phyloP scores from a whole-genome alignment of 1,140 invertebrate species.

The Micrasema minimum region DNA sequence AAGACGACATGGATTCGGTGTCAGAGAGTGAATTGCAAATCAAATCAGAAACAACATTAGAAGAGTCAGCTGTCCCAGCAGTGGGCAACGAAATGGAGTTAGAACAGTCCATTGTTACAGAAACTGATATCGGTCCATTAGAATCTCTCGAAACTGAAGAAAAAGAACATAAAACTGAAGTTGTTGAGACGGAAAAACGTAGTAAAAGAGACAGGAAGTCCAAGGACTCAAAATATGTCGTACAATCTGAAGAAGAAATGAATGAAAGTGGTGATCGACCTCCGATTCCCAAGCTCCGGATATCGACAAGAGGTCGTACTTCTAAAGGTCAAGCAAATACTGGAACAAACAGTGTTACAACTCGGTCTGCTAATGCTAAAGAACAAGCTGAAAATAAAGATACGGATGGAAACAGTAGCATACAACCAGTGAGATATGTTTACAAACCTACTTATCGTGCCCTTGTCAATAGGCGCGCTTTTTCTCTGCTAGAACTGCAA shows the following conservation, averaged over 20 bases:
- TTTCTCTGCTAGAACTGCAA: slow-evolving; percentile 61
- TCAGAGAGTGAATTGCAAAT: slow-evolving; percentile 43
- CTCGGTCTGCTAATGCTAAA: slow-evolving; percentile 28
- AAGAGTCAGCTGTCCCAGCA: slow-evolving; percentile 64
- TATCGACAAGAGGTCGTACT: slow-evolving; percentile 62
- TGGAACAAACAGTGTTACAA: slow-evolving; percentile 28
- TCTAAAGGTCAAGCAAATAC: slow-evolving; percentile 61
- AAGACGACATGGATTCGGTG: slow-evolving; percentile 45
- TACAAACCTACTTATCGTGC: slow-evolving; percentile 46
- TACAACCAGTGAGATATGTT: slow-evolving; percentile 16
- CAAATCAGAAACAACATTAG: slow-evolving; percentile 62
- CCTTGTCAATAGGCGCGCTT: slow-evolving; percentile 70
- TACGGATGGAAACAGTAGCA: slow-evolving; percentile 10
- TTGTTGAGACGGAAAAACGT: slow-evolving; percentile 49
- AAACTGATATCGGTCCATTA: slow-evolving; percentile 64
- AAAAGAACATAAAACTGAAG: slow-evolving; percentile 54
- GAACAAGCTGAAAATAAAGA: not conserved
- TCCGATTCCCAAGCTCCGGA: slow-evolving; percentile 65
- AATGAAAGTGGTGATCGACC: slow-evolving; percentile 59
- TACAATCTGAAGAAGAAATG: slow-evolving; percentile 55
- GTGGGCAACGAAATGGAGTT: slow-evolving; percentile 67
- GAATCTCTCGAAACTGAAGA: slow-evolving; percentile 63
- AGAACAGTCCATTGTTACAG: slow-evolving; percentile 61
- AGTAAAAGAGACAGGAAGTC: slow-evolving; percentile 42
- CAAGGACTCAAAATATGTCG: slow-evolving; percentile 56